These are phyloP conservation scores for Cylindroiulus punctatus DNA, from an alignment of 2,888 invertebrate species.

Conservation along the genomic window DNA sequence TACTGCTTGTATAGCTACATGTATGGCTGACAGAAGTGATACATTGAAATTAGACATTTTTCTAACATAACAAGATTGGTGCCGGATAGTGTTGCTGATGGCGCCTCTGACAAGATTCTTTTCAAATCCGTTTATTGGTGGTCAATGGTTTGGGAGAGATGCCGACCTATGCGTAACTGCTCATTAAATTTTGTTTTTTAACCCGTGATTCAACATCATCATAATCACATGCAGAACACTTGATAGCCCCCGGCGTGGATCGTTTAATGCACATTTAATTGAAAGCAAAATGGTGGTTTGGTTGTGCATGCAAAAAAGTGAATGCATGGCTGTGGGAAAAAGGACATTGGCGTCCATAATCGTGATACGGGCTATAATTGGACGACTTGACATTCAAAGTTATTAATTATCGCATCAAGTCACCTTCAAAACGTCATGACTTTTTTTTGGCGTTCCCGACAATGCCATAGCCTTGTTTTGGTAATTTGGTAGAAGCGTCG, in stretches of 20 bases:
- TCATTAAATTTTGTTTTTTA: background rate
- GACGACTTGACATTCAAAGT: background rate
- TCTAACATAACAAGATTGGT: no score
- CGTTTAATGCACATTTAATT: slow-evolving; percentile 5
- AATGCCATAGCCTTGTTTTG: background rate
- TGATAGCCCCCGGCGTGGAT: background rate
- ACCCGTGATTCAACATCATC: background rate
- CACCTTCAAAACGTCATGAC: slow-evolving; percentile 25
- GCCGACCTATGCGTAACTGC: background rate
- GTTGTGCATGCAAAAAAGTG: background rate
- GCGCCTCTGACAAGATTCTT: no score
- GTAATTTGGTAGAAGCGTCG: no score
- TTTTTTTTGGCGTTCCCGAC: background rate
- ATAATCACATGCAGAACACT: background rate
- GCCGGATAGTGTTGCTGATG: no score
- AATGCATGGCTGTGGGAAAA: background rate
- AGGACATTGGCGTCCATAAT: background rate
- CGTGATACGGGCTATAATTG: background rate
- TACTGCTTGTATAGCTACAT: no score
- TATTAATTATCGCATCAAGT: slow-evolving; percentile 1
- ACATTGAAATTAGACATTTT: no score
- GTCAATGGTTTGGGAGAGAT: no score
- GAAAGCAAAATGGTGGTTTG: background rate
- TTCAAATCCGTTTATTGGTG: no score
- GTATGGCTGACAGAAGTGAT: no score